Conservation (phyloP, 2,888 invertebrate species). For the Ophion ventricosus region DNA sequence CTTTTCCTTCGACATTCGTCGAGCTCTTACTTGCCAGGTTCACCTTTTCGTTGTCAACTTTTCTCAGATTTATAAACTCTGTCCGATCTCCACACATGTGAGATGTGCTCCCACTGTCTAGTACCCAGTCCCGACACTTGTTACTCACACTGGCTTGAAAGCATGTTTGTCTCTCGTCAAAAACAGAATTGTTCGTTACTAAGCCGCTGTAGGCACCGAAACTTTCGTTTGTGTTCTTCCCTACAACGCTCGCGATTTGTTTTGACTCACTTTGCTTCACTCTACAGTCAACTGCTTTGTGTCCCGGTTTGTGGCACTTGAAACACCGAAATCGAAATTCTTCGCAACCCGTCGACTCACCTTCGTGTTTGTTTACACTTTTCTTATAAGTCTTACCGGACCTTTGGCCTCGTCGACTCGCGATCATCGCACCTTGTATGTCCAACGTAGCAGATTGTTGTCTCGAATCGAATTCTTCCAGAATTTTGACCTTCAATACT, state of each 20-base stretch:
- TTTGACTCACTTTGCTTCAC: conserved; percentile 7
- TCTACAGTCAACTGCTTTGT: conserved; percentile 21
- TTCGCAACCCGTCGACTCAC: conserved; percentile 5
- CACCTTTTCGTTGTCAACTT: conserved; percentile 6
- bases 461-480: conserved; percentile 40
- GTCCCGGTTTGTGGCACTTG: conserved; percentile 23
- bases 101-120: conserved; percentile 51
- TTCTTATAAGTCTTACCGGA: conserved; percentile 36
- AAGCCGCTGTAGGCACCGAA: not conserved
- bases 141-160: conserved; percentile 24
- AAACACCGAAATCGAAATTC: conserved; percentile 25
- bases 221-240: not conserved
- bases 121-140: conserved; percentile 36
- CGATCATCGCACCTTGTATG: conserved; percentile 47
- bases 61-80: conserved; percentile 10
- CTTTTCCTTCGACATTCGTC: conserved; percentile 16
- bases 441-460: conserved; percentile 7
- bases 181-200: not conserved
- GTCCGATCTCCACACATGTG: conserved; percentile 37
- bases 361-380: conserved; percentile 41
- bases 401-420: conserved; percentile 39
- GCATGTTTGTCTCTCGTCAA: conserved; percentile 13
- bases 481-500: conserved; percentile 43
- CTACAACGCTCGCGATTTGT: conserved; percentile 18
- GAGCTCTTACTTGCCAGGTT: conserved; percentile 36